Evolutionary conservation across 2,113 vertebrate genomes (phyloP).

Genomic region (Serinus canaria): DNA sequence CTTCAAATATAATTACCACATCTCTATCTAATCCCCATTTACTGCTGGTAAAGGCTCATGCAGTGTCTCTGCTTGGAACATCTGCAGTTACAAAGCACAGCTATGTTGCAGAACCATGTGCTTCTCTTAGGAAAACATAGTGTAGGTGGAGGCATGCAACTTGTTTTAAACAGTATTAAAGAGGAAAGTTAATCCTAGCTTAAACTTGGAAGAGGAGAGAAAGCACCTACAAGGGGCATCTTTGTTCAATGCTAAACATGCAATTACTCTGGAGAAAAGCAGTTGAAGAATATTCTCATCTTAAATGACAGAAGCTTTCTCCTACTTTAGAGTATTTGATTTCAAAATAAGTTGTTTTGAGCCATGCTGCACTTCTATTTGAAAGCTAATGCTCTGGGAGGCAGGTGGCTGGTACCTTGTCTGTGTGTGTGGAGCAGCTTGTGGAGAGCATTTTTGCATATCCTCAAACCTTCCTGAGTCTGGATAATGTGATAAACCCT

Average conservation of each 20-base stretch:
- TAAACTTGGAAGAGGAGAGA: not conserved
- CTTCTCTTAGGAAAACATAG: not conserved
- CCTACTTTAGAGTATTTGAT: not conserved
- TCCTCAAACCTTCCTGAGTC: not conserved
- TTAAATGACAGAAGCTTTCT: not conserved
- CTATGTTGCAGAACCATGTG: not conserved
- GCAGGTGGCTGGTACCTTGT: not conserved
- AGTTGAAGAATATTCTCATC: not conserved
- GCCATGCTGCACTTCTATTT: not conserved
- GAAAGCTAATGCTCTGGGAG: not conserved
- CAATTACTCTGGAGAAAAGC: not conserved
- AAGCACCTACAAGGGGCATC: not conserved
- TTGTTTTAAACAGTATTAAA: not conserved
- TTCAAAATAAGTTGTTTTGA: not conserved
- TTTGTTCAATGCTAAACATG: not conserved
- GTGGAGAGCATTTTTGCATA: not conserved
- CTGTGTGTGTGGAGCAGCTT: not conserved
- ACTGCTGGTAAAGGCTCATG: not conserved
- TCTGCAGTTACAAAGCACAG: not conserved
- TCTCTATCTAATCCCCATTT: not conserved
- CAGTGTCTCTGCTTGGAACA: not conserved
- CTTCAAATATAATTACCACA: not conserved
- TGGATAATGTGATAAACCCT: not conserved
- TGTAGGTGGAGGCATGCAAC: not conserved
- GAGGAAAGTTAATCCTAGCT: not conserved